phyloP scores from a whole-genome alignment of 2,797 vertebrate genomes.

The Myiotriccus ornatus region DNA sequence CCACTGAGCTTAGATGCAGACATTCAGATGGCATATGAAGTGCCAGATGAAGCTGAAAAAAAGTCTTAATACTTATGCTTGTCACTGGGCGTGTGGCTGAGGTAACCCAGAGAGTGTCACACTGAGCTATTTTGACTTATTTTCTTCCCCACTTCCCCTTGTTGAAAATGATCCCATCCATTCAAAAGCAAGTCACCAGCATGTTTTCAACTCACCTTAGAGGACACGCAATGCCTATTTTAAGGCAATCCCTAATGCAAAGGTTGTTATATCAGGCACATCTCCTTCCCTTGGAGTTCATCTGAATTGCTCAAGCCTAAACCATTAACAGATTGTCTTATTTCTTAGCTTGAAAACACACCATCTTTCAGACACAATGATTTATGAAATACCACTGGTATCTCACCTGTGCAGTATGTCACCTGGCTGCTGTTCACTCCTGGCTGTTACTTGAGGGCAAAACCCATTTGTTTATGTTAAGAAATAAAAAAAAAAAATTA shows the following conservation, averaged over 20 bases:
- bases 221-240: not conserved
- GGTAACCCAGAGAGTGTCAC: not conserved
- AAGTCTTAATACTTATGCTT: not conserved
- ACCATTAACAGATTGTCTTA: not conserved
- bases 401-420: not conserved
- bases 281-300: not conserved
- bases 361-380: not conserved
- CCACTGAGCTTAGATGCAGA: not conserved
- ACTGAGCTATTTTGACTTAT: not conserved
- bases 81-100: not conserved
- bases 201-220: not conserved
- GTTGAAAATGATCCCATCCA: not conserved
- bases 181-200: not conserved
- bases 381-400: not conserved
- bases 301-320: not conserved
- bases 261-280: not conserved
- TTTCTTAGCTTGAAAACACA: not conserved
- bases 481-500: not conserved
- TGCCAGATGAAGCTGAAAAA: not conserved
- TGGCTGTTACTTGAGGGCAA: not conserved
- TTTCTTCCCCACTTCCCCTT: rapidly evolving
- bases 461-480: not conserved
- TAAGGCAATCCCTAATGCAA: not conserved
- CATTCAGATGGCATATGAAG: not conserved
- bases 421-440: not conserved